Evolutionary conservation across 1,140 invertebrate species (phyloP), one percentile per base, ranked within the genome.

Genomic region (Drosophila murphyi): DNA sequence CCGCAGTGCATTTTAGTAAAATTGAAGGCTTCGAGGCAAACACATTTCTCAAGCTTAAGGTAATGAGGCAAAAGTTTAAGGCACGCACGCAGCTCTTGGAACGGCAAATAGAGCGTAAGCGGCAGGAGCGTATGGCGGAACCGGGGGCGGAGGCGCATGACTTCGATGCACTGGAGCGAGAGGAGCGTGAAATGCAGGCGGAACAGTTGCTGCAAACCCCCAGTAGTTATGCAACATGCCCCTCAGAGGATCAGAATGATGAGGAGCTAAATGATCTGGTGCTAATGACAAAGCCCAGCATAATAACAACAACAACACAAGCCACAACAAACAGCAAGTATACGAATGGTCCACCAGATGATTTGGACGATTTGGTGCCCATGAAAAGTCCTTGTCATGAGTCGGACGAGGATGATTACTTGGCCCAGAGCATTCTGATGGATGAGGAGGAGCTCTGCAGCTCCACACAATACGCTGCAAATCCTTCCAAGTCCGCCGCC

Each of bases 1-100:
- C 92, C 2, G 75, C 78, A 3, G 77, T 78, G 20, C 85, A 79
- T 43, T 92, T 92, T 7, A 86, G 78, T 59, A 63, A 75, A 39
- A 88, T 92, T 6, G 57, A 56, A 3, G 92, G 91, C 0, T 92
- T 92, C 51, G 79, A 92, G 39, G 62, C 79, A 0, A 82, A 79
- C 10, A 91, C 79, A 4, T 92, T 92, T 59, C 55, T 92, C 0
- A 92, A 92, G 8, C 54, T 92, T 0, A 92, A 92, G 54, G 78
- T 88, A 0, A 79, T 92, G 76, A 71, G 89, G 1, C 90, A 92
- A 45, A 92, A 92, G 57, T 85, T 92, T 4, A 92, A 89, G 50
- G 92, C 90, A 0, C 78, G 91, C n/a, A 82, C 76, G 0, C 81
- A 91, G 55, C 47, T 92, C 10, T 52, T 89, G 0, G 72, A 92